Percentiles rank a stretch among this genome's conserved stretches.
Evolutionary conservation across 2,888 invertebrate species (phyloP).

Genomic region (Eucriotettix oculatus): DNA sequence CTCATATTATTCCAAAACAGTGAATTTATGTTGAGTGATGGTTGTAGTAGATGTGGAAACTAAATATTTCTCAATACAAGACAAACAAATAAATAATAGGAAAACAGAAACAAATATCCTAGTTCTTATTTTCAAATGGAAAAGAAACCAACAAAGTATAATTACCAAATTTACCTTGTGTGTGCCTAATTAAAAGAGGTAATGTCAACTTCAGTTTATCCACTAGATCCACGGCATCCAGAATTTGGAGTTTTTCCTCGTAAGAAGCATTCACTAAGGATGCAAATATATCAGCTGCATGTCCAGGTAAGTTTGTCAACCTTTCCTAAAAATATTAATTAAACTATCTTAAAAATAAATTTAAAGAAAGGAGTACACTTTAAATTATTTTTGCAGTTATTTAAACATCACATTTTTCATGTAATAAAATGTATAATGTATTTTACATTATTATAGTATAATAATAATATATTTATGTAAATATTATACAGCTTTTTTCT

Average conservation of each 20-base stretch:
- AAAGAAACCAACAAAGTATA: neutral
- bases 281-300: constrained; percentile 28
- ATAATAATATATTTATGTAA: too few species aligned
- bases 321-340: constrained; percentile 20
- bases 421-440: neutral
- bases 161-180: constrained; percentile 6
- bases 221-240: constrained; percentile 28
- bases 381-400: neutral
- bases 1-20: too few species aligned
- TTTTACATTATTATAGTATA: neutral
- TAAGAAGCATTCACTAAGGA: constrained; percentile 27
- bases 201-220: constrained; percentile 28
- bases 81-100: neutral
- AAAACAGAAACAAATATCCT: neutral
- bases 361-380: neutral
- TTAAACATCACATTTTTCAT: neutral
- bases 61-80: neutral
- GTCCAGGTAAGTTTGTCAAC: constrained; percentile 25
- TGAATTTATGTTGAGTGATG: neutral
- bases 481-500: too few species aligned
- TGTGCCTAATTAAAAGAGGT: constrained; percentile 27
- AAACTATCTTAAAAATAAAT: neutral
- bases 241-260: constrained; percentile 27
- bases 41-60: neutral
- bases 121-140: neutral